These are phyloP conservation scores for Drosophila malerkotliana DNA, from an alignment of 1,140 invertebrate genomes.

Conservation along the genomic window DNA sequence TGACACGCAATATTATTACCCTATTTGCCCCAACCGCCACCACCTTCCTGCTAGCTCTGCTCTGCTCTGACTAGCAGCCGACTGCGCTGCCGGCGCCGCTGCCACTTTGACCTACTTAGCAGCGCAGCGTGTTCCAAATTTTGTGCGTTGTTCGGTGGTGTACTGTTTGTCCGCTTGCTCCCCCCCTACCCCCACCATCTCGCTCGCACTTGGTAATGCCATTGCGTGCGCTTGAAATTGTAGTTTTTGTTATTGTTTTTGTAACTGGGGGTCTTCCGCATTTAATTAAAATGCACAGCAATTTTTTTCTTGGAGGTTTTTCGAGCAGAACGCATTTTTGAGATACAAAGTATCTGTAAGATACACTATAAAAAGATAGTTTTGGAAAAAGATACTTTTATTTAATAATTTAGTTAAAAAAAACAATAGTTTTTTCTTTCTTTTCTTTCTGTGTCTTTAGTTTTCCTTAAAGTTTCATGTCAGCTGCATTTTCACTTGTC, in stretches of 20 bases:
- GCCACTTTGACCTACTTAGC: conserved; percentile 78
- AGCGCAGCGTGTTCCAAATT: conserved; percentile 79
- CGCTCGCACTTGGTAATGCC: conserved; percentile 11
- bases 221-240: conserved; percentile 74
- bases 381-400: no score
- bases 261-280: conserved; percentile 68
- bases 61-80: conserved; percentile 1
- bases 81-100: conserved; percentile 56
- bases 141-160: conserved; percentile 55
- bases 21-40: neutral
- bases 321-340: neutral
- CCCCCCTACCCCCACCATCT: no score
- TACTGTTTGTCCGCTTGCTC: conserved; percentile 49
- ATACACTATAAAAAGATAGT: neutral
- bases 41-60: conserved; percentile 12
- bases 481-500: conserved; percentile 74
- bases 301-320: conserved; percentile 29
- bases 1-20: conserved; percentile 67
- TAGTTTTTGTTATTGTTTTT: conserved; percentile 54
- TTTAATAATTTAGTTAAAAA: neutral
- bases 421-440: neutral
- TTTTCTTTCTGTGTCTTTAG: neutral
- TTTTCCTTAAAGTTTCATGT: conserved; percentile 34
- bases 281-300: conserved; percentile 82
- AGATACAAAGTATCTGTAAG: neutral